Conservation (phyloP, 2,888 invertebrate genomes). For the Tipula unca region DNA sequence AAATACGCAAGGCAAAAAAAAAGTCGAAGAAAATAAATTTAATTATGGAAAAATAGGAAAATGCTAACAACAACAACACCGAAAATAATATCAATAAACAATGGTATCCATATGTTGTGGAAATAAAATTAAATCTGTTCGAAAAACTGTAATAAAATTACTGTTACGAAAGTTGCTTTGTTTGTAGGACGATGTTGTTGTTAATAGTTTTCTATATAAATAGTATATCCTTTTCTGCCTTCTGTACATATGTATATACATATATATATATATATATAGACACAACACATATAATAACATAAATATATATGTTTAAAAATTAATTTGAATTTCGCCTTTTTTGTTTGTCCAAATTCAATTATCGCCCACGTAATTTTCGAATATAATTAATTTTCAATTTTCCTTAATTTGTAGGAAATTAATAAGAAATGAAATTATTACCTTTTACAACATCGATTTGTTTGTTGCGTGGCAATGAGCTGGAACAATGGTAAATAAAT, state of each 20-base stretch:
- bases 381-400: too few species aligned
- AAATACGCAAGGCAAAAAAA: neutral
- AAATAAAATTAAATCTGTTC: conserved; percentile 4
- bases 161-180: neutral
- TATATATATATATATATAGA: too few species aligned
- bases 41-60: conserved; percentile 9
- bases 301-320: too few species aligned
- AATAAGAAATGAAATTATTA: too few species aligned
- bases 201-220: neutral
- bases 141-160: conserved; percentile 14
- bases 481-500: neutral
- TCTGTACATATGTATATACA: too few species aligned
- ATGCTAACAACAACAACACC: neutral
- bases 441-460: too few species aligned
- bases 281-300: too few species aligned
- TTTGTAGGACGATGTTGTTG: neutral
- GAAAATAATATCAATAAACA: conserved; percentile 14
- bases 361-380: too few species aligned
- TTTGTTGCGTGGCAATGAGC: neutral
- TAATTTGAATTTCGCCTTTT: too few species aligned
- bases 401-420: too few species aligned
- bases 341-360: too few species aligned
- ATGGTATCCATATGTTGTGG: neutral
- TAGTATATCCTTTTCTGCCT: neutral
- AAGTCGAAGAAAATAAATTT: neutral